phyloP scores from a whole-genome alignment of 2,888 invertebrate species.

The Erebia ligea region DNA sequence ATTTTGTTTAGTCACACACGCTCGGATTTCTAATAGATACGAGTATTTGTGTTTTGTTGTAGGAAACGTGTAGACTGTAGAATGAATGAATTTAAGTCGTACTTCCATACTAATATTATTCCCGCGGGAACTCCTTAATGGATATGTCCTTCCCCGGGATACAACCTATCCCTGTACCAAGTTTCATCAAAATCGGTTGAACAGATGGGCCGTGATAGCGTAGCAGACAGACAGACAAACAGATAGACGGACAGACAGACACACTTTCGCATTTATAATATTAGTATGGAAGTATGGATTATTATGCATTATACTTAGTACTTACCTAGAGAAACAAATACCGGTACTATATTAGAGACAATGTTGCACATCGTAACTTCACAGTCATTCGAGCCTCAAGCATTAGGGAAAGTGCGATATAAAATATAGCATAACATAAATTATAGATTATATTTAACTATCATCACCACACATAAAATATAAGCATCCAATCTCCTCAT shows the following conservation, averaged over 20 bases:
- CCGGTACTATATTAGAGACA: not conserved
- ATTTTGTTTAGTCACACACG: conserved; percentile 28
- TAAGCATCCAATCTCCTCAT: conserved; percentile 31
- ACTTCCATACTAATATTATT: no score
- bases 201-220: no score
- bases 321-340: not conserved
- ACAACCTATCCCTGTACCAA: no score
- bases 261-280: no score
- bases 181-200: no score
- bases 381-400: not conserved
- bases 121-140: no score
- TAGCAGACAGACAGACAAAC: no score
- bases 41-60: conserved; percentile 18
- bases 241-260: no score
- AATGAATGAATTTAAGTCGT: not conserved
- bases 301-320: no score
- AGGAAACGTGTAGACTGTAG: not conserved
- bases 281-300: no score
- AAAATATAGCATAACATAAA: conserved; percentile 20
- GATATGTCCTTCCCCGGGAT: no score
- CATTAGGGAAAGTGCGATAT: conserved; percentile 8
- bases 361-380: conserved; percentile 4
- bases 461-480: conserved; percentile 31
- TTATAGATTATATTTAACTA: conserved; percentile 20
- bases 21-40: not conserved